Base-by-base conservation (phyloP, 2,113 vertebrate genomes). In the Platichthys flesus region DNA sequence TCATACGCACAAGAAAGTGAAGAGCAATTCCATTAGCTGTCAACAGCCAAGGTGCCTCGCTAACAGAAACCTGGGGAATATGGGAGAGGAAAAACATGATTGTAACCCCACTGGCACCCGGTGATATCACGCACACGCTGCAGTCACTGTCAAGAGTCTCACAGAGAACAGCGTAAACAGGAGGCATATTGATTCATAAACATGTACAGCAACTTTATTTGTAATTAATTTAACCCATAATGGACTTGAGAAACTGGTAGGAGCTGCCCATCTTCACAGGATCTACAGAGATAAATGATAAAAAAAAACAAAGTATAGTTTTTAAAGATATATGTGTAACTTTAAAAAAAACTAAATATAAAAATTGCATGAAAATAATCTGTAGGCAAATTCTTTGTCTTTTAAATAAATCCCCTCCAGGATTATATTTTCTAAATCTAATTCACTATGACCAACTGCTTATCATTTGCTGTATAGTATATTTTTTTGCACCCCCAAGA, bases 1-100 rank as follows among this genome's bases (percentile, higher is more conserved):
- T 88, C 84, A 85, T 84, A 78, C 21, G 67, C 83, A 78, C 79
- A 75, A 78, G 85, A 85, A 66, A 66, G 61, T 79, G 73, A 91
- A 88, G 86, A 90, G 85, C 89, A 89, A 90, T 93, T 93, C 88
- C 86, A 85, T 88, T 90, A 89, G 86, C 92, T 85, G 91, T 90
- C 87, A 90, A 67, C 84, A 71, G 86, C 51, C 16, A 28, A 83
- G 85, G 78, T 64, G 81, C 76, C 82, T 84, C 42, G 76, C 85
- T 57, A 84, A 86, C 82, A 87, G 87, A 90, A 86, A 88, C 86
- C 90, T 75, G 81, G 86, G 84, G 88, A 90, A 81, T 83, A 85
- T 62, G 63, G 73, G 76, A 86, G 88, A 89, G 77, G 76, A 90
- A 51, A 88, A 91, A 92, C 91, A 90, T 94, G 90, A 93, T 90